Evolutionary conservation across 1,140 invertebrate genomes (phyloP), one percentile per base, ranked within the genome.

Genomic region (Drosophila tani): DNA sequence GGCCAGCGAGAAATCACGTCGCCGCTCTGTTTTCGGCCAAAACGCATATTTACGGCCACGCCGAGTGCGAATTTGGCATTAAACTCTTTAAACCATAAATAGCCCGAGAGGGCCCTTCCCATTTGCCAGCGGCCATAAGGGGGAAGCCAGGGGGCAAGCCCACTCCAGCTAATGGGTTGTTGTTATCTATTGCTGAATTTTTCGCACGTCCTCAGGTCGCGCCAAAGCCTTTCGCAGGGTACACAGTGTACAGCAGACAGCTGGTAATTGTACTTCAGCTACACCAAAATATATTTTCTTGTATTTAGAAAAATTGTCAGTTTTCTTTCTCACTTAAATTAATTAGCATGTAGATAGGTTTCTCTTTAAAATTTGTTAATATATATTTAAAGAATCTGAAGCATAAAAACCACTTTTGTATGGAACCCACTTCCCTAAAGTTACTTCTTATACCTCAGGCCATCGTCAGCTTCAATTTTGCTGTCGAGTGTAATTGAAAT

Each of bases 31-130:
- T 27, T 70, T 69, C n/a, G 43, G 32, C 27, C 45, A 46, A 17
- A 45, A 51, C 62, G 43, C 55, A 65, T 75, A 59, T 63, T 76
- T 64, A 75, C 68, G 60, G 40, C 43, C 57, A 11, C 47, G 45
- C 27, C 40, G 53, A 59, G 56, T 27, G 24, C 9, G 24, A 63
- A n/a, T 38, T 74, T 12, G 56, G 24, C 17, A 35, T 43, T 41
- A 50, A 82, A 69, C 75, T 82, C 63, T 86, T 86, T 66, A 82
- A 82, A 66, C 66, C 79, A 73, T 87, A 75, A 86, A 82, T 75
- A 67, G 51, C 17, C 50, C 14, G 38, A 51, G 17, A 60, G 45
- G 27, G 66, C 24, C 56, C 64, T 75, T 58, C 67, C 60, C 68
- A 70, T 82, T 79, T 76, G 68, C 62, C 46, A 73, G 59, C 17